These are phyloP conservation scores for Lacerta agilis DNA, from an alignment of 2,797 vertebrate species.

Conservation along the genomic window DNA sequence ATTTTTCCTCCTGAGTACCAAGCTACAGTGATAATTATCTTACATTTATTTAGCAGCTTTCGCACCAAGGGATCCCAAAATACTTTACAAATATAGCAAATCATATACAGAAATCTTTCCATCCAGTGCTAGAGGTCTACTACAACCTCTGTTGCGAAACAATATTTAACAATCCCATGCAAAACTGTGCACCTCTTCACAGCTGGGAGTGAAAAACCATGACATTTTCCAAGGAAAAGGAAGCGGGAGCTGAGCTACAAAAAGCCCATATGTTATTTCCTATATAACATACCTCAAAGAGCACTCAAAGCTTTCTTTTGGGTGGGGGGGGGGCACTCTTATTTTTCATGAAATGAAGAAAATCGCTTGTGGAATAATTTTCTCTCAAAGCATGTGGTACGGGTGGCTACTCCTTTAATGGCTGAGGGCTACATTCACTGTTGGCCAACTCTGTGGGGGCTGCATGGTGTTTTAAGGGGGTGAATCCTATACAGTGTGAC, in stretches of 20 bases:
- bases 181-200: constrained; percentile 39
- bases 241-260: constrained; percentile 46
- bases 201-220: constrained; percentile 30
- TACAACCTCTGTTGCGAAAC: constrained; percentile 39
- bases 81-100: constrained; percentile 53
- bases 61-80: constrained; percentile 3
- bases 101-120: constrained; percentile 20
- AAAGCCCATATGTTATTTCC: background rate
- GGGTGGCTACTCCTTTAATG: too few species aligned
- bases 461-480: too few species aligned
- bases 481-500: too few species aligned
- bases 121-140: background rate
- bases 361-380: too few species aligned
- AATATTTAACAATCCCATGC: constrained; percentile 10
- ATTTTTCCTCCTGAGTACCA: constrained; percentile 48
- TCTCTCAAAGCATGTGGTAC: too few species aligned
- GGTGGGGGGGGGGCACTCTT: too few species aligned
- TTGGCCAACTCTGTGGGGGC: too few species aligned
- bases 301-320: too few species aligned
- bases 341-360: too few species aligned
- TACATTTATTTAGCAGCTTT: constrained; percentile 38
- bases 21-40: background rate
- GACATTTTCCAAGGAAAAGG: constrained; percentile 34
- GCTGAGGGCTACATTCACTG: too few species aligned
- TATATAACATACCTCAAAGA: too few species aligned